These are phyloP conservation scores for Oostethus manadensis DNA, from an alignment of 2,113 vertebrate genomes.

Conservation along the genomic window DNA sequence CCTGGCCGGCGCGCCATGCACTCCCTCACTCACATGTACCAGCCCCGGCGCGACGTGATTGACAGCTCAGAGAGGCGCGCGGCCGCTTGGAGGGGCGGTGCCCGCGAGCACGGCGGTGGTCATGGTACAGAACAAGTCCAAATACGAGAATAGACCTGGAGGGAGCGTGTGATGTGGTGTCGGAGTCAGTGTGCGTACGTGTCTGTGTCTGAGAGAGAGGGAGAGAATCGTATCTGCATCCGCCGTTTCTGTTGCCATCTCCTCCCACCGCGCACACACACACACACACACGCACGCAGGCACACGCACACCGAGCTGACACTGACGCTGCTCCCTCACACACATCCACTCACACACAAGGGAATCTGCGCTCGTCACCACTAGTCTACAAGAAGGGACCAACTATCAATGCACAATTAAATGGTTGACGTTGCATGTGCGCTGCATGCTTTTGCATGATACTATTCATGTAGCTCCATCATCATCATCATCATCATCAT, in stretches of 20 bases:
- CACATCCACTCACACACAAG: conserved; percentile 38
- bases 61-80: conserved; percentile 52
- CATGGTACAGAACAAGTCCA: conserved; percentile 19
- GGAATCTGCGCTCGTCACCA: conserved; percentile 52
- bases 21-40: conserved; percentile 57
- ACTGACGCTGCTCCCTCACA: conserved; percentile 10
- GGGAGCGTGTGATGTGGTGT: conserved; percentile 25
- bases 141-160: conserved; percentile 14
- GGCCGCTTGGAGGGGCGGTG: conserved; percentile 46
- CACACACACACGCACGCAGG: conserved; percentile 29
- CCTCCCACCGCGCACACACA: conserved; percentile 48
- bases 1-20: conserved; percentile 65
- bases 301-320: too few species aligned
- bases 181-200: conserved; percentile 18
- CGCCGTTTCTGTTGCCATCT: conserved; percentile 64
- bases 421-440: not conserved
- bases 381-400: not conserved
- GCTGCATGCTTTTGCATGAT: not conserved
- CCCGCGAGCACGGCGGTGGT: conserved; percentile 34
- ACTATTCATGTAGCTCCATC: conserved; percentile 42
- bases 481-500: conserved; percentile 16
- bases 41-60: conserved; percentile 62
- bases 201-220: conserved; percentile 9
- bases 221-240: conserved; percentile 62
- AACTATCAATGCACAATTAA: not conserved